Conservation (phyloP, 1,140 invertebrate species). For the Trichonephila inaurata region DNA sequence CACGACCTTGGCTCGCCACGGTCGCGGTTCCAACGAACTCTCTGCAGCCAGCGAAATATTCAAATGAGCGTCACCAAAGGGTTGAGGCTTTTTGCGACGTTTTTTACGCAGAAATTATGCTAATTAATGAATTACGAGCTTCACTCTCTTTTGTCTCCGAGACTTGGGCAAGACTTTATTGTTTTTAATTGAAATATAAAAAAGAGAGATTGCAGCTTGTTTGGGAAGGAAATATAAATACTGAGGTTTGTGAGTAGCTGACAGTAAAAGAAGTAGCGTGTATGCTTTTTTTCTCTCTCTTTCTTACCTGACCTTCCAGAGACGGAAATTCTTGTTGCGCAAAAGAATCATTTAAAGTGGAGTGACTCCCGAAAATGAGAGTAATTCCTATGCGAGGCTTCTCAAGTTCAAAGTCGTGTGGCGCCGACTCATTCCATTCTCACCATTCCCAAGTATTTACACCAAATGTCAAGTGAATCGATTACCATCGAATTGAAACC, state of each 20-base stretch:
- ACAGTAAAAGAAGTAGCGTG: conserved; percentile 30
- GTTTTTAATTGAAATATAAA: conserved; percentile 60
- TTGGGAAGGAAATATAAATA: conserved; percentile 54
- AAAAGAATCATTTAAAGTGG: conserved; percentile 41
- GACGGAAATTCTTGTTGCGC: conserved; percentile 42
- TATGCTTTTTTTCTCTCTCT: background rate
- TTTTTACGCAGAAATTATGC: conserved; percentile 60
- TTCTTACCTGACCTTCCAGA: conserved; percentile 29
- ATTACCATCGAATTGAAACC: no score
- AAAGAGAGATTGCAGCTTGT: no score
- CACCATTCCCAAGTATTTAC: no score
- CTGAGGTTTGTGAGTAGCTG: background rate
- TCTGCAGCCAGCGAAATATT: background rate
- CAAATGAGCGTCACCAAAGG: conserved; percentile 58
- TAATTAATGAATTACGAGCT: conserved; percentile 48
- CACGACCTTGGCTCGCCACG: conserved; percentile 20
- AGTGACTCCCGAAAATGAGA: conserved; percentile 28
- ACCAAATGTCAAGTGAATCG: no score
- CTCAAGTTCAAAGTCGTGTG: conserved; percentile 17
- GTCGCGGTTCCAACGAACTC: conserved; percentile 45
- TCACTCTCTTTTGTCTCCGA: conserved; percentile 4
- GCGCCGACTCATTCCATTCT: no score
- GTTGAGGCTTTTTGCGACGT: conserved; percentile 38
- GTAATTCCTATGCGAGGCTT: background rate
- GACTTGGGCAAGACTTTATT: conserved; percentile 48